These are phyloP conservation scores for Grammomys surdaster DNA, from an alignment of 2,113 vertebrate species.

Conservation along the genomic window DNA sequence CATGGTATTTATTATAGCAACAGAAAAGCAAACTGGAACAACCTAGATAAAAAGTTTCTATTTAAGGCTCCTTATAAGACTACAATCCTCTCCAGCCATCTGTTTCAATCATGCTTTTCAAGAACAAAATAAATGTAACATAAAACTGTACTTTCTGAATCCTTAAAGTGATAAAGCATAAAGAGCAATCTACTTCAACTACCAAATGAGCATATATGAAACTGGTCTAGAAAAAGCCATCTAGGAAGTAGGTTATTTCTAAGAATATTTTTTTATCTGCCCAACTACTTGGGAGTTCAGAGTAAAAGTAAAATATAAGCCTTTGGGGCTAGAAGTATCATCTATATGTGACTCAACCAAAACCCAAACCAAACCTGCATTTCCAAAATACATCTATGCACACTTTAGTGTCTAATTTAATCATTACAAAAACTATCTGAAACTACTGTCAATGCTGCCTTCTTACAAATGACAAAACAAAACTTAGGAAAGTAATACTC, in stretches of 20 bases:
- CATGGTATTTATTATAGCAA: background rate
- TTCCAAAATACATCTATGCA: background rate
- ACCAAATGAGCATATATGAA: background rate
- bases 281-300: background rate
- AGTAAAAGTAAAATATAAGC: background rate
- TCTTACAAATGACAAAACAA: slow-evolving; percentile 6
- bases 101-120: slow-evolving; percentile 20
- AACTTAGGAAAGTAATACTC: background rate
- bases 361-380: background rate
- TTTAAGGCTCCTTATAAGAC: background rate
- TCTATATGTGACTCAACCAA: background rate
- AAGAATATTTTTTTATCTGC: slow-evolving; percentile 2
- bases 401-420: background rate
- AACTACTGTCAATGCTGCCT: background rate
- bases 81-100: background rate
- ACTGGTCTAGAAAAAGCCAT: background rate
- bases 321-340: background rate
- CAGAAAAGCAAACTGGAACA: background rate
- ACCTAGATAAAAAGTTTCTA: background rate
- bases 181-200: background rate
- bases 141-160: slow-evolving; percentile 36
- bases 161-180: background rate
- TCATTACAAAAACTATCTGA: background rate
- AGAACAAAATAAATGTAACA: slow-evolving; percentile 13
- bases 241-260: background rate